These are phyloP conservation scores for Trachemys scripta DNA, from an alignment of 2,113 vertebrate genomes.

Conservation along the genomic window DNA sequence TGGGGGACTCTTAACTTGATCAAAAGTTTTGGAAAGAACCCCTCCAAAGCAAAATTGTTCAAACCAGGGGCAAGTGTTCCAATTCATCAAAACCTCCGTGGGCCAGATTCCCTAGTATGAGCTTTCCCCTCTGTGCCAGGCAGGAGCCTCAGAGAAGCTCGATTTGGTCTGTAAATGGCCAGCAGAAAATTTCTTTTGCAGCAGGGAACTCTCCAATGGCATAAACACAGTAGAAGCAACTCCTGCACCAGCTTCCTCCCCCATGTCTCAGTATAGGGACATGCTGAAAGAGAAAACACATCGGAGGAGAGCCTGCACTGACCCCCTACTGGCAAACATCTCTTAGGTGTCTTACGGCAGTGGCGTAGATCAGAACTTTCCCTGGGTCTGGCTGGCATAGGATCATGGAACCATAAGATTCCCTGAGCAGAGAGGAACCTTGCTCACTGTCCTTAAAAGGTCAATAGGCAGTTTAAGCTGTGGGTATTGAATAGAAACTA, in stretches of 20 bases:
- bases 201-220: background rate
- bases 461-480: background rate
- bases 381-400: background rate
- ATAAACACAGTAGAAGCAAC: background rate
- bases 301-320: background rate
- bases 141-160: background rate
- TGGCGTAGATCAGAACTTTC: background rate
- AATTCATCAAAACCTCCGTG: background rate
- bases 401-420: background rate
- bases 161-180: background rate
- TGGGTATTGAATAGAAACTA: background rate
- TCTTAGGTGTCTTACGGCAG: background rate
- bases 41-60: background rate
- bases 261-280: background rate
- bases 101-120: background rate
- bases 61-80: background rate
- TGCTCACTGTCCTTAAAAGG: background rate
- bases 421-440: background rate
- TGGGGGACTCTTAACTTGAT: constrained; percentile 18
- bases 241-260: background rate
- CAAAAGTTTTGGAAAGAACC: background rate
- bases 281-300: background rate
- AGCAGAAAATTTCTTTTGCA: background rate
- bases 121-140: background rate
- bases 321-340: background rate